Evolutionary conservation across 2,888 invertebrate genomes (phyloP).

Genomic region (Neoaliturus tenellus): DNA sequence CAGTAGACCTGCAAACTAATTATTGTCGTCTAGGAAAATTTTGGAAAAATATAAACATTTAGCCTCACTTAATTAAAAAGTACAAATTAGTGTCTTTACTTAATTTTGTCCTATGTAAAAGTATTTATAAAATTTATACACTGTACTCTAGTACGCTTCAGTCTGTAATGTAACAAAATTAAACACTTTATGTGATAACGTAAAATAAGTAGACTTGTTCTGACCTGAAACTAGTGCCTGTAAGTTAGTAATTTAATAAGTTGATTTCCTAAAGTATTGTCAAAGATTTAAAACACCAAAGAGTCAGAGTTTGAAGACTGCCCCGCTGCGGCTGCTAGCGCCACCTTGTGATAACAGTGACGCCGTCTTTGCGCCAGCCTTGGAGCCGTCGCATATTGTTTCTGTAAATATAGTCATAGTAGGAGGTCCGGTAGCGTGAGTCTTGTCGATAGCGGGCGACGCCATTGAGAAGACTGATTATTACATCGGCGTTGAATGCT

Average conservation of each 20-base stretch:
- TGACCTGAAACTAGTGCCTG: constrained; percentile 40
- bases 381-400: constrained; percentile 28
- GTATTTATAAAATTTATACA: not conserved
- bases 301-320: constrained; percentile 35
- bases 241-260: constrained; percentile 26
- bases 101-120: not conserved
- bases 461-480: constrained; percentile 54
- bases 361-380: not conserved
- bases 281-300: constrained; percentile 43
- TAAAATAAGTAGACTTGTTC: not conserved
- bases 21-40: not conserved
- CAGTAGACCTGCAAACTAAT: not conserved
- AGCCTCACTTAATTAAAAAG: not conserved
- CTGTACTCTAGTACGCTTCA: not conserved
- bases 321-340: not conserved
- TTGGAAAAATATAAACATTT: not conserved
- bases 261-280: constrained; percentile 43
- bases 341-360: not conserved
- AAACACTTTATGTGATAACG: not conserved
- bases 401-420: constrained; percentile 43
- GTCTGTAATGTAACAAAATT: constrained; percentile 15
- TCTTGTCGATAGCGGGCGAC: constrained; percentile 20
- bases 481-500: constrained; percentile 40
- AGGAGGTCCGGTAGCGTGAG: not conserved
- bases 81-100: constrained; percentile 28